Evolutionary conservation across 2,888 invertebrate species (phyloP).

Genomic region (Scaptomyza parva): DNA sequence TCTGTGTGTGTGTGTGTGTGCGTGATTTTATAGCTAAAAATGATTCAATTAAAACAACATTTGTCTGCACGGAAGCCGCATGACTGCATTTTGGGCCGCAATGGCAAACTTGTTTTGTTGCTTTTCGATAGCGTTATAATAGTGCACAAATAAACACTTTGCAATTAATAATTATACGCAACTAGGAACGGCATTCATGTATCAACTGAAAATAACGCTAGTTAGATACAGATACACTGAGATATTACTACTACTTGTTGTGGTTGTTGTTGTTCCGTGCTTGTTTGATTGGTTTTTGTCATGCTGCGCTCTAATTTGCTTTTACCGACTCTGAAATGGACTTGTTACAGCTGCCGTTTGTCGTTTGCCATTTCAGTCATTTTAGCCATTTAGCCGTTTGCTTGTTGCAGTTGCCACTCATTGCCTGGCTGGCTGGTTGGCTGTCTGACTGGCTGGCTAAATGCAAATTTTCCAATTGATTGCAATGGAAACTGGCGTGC

Average conservation of each 20-base stretch:
- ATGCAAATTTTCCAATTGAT: slow-evolving; percentile 81
- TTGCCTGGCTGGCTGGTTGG: slow-evolving; percentile 13
- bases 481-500: slow-evolving; percentile 65
- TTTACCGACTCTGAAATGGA: slow-evolving; percentile 62
- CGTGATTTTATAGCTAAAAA: slow-evolving; percentile 53
- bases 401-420: slow-evolving; percentile 19
- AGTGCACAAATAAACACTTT: slow-evolving; percentile 13
- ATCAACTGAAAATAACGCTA: slow-evolving; percentile 13
- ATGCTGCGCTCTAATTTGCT: slow-evolving; percentile 68
- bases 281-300: slow-evolving; percentile 60
- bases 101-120: slow-evolving; percentile 53
- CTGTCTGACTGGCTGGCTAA: slow-evolving; percentile 45
- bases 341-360: slow-evolving; percentile 57
- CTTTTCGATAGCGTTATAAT: slow-evolving; percentile 44
- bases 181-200: slow-evolving; percentile 10
- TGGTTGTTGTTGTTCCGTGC: slow-evolving; percentile 6
- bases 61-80: slow-evolving; percentile 75
- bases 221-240: slow-evolving; percentile 16
- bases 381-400: slow-evolving; percentile 33
- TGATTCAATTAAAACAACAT: slow-evolving; percentile 66
- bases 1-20: slow-evolving; percentile 29
- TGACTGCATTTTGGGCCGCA: slow-evolving; percentile 61
- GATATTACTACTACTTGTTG: slow-evolving; percentile 4
- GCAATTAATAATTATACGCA: slow-evolving; percentile 78
- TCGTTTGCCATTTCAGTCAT: slow-evolving; percentile 41